These are phyloP conservation scores for Lathamus discolor DNA, from an alignment of 2,113 vertebrate genomes.

Conservation along the genomic window DNA sequence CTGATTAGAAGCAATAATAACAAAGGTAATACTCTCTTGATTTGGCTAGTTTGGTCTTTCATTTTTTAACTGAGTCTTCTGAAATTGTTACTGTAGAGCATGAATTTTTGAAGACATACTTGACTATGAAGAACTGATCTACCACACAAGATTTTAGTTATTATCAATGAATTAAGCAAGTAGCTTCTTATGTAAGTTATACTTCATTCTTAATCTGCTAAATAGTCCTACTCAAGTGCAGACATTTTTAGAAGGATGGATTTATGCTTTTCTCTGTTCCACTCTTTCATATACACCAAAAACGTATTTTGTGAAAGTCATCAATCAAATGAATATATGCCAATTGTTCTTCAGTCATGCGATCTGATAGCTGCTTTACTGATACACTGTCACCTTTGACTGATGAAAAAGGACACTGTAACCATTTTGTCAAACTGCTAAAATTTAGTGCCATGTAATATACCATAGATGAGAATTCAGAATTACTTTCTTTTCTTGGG, in stretches of 20 bases:
- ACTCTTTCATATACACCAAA: neutral
- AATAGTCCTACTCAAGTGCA: neutral
- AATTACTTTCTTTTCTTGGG: neutral
- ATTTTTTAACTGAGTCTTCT: neutral
- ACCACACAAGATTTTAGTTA: neutral
- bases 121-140: neutral
- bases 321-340: neutral
- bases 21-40: fast-evolving
- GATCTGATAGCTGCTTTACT: neutral
- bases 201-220: neutral
- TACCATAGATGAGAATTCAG: neutral
- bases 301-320: neutral
- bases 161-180: neutral
- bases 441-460: neutral
- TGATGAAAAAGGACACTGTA: neutral
- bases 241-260: neutral
- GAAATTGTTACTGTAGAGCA: neutral
- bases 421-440: neutral
- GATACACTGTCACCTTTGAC: neutral
- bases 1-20: neutral
- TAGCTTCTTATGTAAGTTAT: neutral
- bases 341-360: neutral
- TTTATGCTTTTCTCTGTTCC: neutral
- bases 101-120: neutral
- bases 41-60: neutral